Conservation (phyloP, 1,140 invertebrate genomes). For the Triops cancriformis region DNA sequence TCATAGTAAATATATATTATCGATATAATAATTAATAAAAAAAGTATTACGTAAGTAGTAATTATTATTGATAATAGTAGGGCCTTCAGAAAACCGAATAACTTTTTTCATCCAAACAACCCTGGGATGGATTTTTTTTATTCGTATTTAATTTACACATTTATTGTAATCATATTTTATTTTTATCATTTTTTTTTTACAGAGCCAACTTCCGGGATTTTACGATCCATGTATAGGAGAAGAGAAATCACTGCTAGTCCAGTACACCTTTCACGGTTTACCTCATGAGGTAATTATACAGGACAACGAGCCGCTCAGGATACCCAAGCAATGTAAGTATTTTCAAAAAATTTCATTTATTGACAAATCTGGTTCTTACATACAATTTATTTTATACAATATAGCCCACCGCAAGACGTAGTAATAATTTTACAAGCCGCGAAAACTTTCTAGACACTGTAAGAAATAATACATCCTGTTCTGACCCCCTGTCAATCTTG, state of each 20-base stretch:
- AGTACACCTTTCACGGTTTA: slow-evolving; percentile 74
- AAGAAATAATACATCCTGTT: slow-evolving; percentile 11
- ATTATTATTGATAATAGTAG: too few relatives aligned
- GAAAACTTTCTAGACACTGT: slow-evolving; percentile 16
- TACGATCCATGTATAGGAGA: slow-evolving; percentile 93
- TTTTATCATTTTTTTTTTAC: too few relatives aligned
- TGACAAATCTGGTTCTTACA: not conserved
- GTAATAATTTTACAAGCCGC: not conserved
- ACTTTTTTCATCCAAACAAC: too few relatives aligned
- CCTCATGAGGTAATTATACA: slow-evolving; percentile 67
- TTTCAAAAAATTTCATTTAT: not conserved
- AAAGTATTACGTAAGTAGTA: too few relatives aligned
- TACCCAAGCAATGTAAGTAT: slow-evolving; percentile 59
- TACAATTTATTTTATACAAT: not conserved
- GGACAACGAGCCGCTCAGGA: slow-evolving; percentile 65
- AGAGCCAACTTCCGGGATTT: slow-evolving; percentile 92
- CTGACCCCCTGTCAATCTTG: not conserved
- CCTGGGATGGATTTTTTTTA: too few relatives aligned
- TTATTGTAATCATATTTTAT: too few relatives aligned
- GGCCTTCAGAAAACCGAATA: too few relatives aligned
- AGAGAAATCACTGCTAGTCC: slow-evolving; percentile 75
- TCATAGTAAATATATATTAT: too few relatives aligned
- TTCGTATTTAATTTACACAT: too few relatives aligned
- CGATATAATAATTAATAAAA: too few relatives aligned
- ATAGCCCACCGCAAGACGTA: slow-evolving; percentile 25